phyloP scores from a whole-genome alignment of 2,113 vertebrate species.

The Machaerirhynchus nigripectus region DNA sequence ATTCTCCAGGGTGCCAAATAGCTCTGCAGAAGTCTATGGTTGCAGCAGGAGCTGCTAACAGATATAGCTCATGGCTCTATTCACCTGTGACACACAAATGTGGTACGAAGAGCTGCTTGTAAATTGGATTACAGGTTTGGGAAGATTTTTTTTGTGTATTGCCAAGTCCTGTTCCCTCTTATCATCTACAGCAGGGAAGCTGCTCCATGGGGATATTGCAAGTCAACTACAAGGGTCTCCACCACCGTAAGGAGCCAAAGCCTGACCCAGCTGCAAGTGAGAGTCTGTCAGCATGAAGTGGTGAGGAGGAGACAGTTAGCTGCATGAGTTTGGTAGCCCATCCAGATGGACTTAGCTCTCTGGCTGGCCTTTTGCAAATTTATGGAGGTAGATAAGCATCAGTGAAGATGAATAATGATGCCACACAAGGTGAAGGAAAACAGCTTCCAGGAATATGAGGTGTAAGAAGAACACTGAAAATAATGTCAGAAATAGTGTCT shows the following conservation, averaged over 20 bases:
- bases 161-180: conserved; percentile 38
- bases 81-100: conserved; percentile 4
- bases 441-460: conserved; percentile 11
- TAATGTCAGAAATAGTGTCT: conserved; percentile 29
- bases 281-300: not conserved
- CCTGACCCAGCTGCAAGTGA: not conserved
- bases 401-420: not conserved
- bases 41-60: conserved; percentile 54
- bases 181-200: not conserved
- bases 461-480: conserved; percentile 30
- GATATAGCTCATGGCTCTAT: conserved; percentile 60
- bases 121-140: conserved; percentile 29
- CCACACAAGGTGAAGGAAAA: conserved; percentile 38
- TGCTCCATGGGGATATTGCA: not conserved
- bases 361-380: not conserved
- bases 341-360: not conserved
- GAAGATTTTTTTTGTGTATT: conserved; percentile 22
- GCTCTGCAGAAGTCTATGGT: conserved; percentile 12
- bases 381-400: conserved; percentile 13
- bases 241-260: not conserved
- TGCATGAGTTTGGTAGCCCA: not conserved
- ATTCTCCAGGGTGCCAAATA: conserved; percentile 43
- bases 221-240: not conserved
- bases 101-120: not conserved
- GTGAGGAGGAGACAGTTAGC: not conserved